Base-by-base conservation (phyloP, 2,888 invertebrate genomes). In the Drosophila recens region DNA sequence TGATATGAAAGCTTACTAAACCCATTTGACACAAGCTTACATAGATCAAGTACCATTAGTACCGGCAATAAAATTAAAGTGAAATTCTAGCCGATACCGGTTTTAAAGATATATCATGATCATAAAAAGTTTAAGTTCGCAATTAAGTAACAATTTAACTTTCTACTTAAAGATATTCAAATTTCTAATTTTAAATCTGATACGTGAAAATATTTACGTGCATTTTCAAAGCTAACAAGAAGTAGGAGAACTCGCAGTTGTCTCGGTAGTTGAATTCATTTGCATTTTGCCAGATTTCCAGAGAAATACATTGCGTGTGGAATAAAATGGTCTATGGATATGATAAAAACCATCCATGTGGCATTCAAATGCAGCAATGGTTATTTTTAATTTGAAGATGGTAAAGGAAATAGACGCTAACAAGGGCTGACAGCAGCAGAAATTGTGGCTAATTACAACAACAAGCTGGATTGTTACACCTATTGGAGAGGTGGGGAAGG, bases 231-330 rank as follows among this genome's bases (percentile, higher is more conserved):
- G 45, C 52, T 8, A 20, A 13, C 27, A 4, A 43, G 20, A 33
- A 53, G 30, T 38, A 10, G 33, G 30, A 30, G 6, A 54, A 17
- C 75, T 49, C 66, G 15, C 8, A 8, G 30, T 30, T 30, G 17
- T 38, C 23, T 34, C 15, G 15, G 33, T 11, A 10, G 6, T 61
- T 56, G n/a, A 27, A 8, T 53, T 34, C 77, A 82, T 83, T 83
- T 83, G 82, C 82, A 83, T 83, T 83, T 81, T 42, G 52, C 45
- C 51, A 59, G 88, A 86, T 80, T 86, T 86, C 82, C 67, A 68
- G 27, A 9, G 80, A 86, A 86, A 80, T 76, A 75, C 53, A 58
- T 88, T 88, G 84, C 86, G 88, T 86, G 86, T 75, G 82, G 72
- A 82, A 77, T 72, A 62, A 70, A 70, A 66, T 68, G 56, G 61